These are phyloP conservation scores for Busseola fusca DNA, from an alignment of 2,888 invertebrate species.

Conservation along the genomic window DNA sequence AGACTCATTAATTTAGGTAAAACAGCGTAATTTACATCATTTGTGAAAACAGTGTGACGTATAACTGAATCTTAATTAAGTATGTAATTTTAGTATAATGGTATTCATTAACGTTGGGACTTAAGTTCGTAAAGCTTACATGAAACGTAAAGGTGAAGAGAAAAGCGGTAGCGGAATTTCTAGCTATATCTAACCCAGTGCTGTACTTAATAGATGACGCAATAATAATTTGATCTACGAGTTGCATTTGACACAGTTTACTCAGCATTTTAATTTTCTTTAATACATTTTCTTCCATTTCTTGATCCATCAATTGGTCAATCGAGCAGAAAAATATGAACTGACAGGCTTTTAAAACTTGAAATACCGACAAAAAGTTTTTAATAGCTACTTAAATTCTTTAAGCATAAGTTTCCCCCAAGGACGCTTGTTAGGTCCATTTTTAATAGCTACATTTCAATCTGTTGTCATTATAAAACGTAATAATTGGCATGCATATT, in stretches of 20 bases:
- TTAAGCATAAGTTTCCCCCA: slow-evolving; percentile 8
- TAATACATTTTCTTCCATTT: slow-evolving; percentile 1
- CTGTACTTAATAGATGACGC: not conserved
- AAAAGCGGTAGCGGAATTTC: slow-evolving; percentile 19
- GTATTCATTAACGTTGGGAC: slow-evolving; percentile 43
- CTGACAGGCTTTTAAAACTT: slow-evolving; percentile 27
- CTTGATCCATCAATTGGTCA: not conserved
- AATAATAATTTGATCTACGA: slow-evolving; percentile 10
- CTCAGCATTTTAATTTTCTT: slow-evolving; percentile 13
- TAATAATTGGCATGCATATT: not conserved
- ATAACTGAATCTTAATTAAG: slow-evolving; percentile 51
- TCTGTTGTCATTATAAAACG: not conserved
- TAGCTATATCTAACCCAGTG: not conserved
- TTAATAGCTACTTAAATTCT: not conserved
- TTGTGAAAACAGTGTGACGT: slow-evolving; percentile 38
- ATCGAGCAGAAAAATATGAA: slow-evolving; percentile 4
- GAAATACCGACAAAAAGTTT: slow-evolving; percentile 11
- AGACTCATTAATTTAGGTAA: slow-evolving; percentile 37
- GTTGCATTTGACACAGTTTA: slow-evolving; percentile 20
- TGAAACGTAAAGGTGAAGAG: slow-evolving; percentile 11
- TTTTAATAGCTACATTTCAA: not conserved
- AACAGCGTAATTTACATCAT: slow-evolving; percentile 38
- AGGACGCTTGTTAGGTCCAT: slow-evolving; percentile 27
- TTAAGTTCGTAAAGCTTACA: slow-evolving; percentile 31
- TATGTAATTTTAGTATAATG: slow-evolving; percentile 43